These are phyloP conservation scores for honey bee (Apis mellifera) DNA, from an alignment of 1,140 invertebrate species.

Conservation along the genomic window Amel_HAv3.1 CM009932.2:8716001-8716500, in stretches of 20 bases:
- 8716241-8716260: background rate
- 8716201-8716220: background rate
- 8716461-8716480: slow-evolving; percentile 9
- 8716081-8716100: background rate
- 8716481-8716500: slow-evolving; percentile 49
- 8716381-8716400: no score
- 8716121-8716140: slow-evolving; percentile 34
- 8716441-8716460: background rate
- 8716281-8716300: background rate
- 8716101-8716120: slow-evolving; percentile 59
- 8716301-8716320: background rate
- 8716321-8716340: no score
- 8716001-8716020: slow-evolving; percentile 56
- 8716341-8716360: no score
- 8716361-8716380: no score
- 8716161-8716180: slow-evolving; percentile 36
- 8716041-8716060: slow-evolving; percentile 44
- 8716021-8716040: slow-evolving; percentile 55
- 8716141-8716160: slow-evolving; percentile 52
- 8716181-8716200: background rate
- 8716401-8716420: background rate
- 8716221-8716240: background rate
- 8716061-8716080: slow-evolving; percentile 54
- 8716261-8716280: background rate
- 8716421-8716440: no score